These are phyloP conservation scores for Drosophila barbarae DNA, from an alignment of 2,888 invertebrate genomes.

Conservation along the genomic window DNA sequence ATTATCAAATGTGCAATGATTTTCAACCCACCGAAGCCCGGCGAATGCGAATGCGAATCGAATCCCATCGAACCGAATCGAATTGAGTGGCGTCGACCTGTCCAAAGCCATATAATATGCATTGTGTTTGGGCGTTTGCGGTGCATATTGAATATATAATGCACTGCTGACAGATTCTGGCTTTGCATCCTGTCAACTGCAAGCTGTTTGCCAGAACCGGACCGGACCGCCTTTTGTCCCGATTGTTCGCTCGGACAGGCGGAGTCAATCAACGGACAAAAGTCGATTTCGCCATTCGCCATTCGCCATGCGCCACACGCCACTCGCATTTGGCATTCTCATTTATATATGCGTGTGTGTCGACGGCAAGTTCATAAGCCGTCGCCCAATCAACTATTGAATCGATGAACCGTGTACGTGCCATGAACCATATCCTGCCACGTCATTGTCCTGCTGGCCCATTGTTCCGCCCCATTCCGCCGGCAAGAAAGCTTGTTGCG, in stretches of 20 bases:
- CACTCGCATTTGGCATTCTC: slow-evolving; percentile 13
- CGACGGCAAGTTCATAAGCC: slow-evolving; percentile 34
- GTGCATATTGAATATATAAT: slow-evolving; percentile 42
- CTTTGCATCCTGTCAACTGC: slow-evolving; percentile 38
- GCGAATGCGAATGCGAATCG: not conserved
- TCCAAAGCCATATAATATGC: slow-evolving; percentile 21
- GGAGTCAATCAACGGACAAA: slow-evolving; percentile 42
- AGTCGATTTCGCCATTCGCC: slow-evolving; percentile 26
- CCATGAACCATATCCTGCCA: slow-evolving; percentile 25
- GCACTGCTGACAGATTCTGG: slow-evolving; percentile 44
- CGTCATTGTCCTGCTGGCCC: slow-evolving; percentile 26
- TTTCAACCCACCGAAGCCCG: not conserved
- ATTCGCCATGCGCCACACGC: not conserved
- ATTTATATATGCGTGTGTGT: slow-evolving; percentile 23
- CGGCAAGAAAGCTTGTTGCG: slow-evolving; percentile 21
- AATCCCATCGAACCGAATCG: not conserved
- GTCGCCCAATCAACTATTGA: slow-evolving; percentile 39
- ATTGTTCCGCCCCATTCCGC: slow-evolving; percentile 14
- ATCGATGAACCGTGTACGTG: slow-evolving; percentile 36
- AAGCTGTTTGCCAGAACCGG: slow-evolving; percentile 33
- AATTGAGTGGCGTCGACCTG: slow-evolving; percentile 4
- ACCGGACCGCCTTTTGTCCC: slow-evolving; percentile 30
- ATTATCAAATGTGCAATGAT: slow-evolving; percentile 30
- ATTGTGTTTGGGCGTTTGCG: slow-evolving; percentile 26
- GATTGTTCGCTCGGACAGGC: slow-evolving; percentile 31